Percentiles rank a stretch among this genome's conserved stretches.
phyloP scores from a whole-genome alignment of 2,888 invertebrate genomes.

The Yponomeuta cagnagella region DNA sequence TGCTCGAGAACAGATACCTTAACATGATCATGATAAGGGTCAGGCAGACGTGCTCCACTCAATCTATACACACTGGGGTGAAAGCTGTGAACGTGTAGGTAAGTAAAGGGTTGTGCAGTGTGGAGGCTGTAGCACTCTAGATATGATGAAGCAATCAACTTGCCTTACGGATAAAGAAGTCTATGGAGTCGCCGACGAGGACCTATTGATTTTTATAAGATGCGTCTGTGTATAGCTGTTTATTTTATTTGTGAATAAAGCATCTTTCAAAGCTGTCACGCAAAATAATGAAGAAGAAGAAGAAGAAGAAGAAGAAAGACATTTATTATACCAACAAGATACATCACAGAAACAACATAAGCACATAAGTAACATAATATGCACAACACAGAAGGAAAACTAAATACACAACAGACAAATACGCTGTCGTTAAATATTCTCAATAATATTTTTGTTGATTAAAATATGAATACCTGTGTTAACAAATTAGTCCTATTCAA shows the following conservation, averaged over 20 bases:
- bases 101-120: slow-evolving; percentile 14
- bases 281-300: neutral
- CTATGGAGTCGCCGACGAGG: neutral
- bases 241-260: neutral
- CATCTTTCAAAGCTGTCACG: neutral
- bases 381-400: no score
- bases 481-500: neutral
- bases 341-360: no score
- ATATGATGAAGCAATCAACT: slow-evolving; percentile 18
- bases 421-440: neutral
- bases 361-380: no score
- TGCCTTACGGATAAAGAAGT: neutral
- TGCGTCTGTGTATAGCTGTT: neutral
- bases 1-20: neutral
- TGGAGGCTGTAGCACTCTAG: slow-evolving; percentile 13
- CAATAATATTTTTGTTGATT: neutral
- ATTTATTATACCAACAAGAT: no score
- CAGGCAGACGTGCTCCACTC: neutral
- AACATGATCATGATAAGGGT: neutral
- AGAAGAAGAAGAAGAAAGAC: no score
- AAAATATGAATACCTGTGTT: neutral
- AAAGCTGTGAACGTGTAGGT: neutral
- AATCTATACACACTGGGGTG: neutral
- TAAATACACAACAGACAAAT: no score
- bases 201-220: neutral